These are phyloP conservation scores for Pangasius macronema DNA, from an alignment of 2,797 vertebrate species.

Conservation along the genomic window DNA sequence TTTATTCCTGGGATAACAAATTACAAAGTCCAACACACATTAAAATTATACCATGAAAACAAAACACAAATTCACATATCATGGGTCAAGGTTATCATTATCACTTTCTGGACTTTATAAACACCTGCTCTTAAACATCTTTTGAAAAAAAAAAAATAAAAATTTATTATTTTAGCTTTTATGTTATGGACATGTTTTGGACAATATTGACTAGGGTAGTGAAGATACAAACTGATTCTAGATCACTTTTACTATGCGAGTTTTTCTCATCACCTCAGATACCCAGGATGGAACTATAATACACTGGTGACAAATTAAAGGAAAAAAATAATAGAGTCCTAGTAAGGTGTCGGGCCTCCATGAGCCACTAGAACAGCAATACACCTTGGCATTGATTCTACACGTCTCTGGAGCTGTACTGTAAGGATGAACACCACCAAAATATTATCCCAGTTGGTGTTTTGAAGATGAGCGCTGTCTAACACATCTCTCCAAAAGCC, in stretches of 20 bases:
- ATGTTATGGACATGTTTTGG: not conserved
- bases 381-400: not conserved
- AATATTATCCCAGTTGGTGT: not conserved
- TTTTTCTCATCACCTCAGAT: not conserved
- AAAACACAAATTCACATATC: conserved; percentile 14
- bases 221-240: not conserved
- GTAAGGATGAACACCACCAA: not conserved
- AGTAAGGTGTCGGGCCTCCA: not conserved
- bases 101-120: not conserved
- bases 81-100: not conserved
- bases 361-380: not conserved
- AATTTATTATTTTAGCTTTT: not conserved
- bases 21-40: not conserved
- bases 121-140: not conserved
- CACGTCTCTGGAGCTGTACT: not conserved
- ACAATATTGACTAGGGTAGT: not conserved
- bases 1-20: conserved; percentile 4
- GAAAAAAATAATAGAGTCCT: not conserved
- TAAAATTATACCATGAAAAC: conserved; percentile 6
- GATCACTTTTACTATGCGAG: not conserved
- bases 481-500: not conserved
- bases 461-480: not conserved
- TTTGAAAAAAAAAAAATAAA: not conserved
- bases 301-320: not conserved
- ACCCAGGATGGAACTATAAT: not conserved